These are phyloP conservation scores for Paralinhomoeus sp. DNA, from an alignment of 2,888 invertebrate genomes.

Conservation along the genomic window DNA sequence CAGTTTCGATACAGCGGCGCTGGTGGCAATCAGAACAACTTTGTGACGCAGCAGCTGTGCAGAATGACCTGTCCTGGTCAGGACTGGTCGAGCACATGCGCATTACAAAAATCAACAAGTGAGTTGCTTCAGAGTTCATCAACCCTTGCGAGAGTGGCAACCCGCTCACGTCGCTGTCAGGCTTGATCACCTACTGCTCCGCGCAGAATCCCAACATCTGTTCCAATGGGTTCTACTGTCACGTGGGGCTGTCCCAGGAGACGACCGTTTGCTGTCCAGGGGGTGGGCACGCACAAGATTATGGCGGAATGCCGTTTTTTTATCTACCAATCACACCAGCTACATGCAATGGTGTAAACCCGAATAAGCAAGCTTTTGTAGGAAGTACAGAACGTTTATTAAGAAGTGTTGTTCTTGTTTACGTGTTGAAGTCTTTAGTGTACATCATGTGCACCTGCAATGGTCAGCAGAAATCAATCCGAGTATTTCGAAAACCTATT, in stretches of 20 bases:
- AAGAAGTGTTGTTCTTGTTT: no score
- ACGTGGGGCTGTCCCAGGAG: slow-evolving; percentile 1
- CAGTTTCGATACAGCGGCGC: slow-evolving; percentile 4
- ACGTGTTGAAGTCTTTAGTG: no score
- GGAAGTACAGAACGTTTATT: no score
- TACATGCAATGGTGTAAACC: background rate
- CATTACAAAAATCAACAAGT: slow-evolving; percentile 2
- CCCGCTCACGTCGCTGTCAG: slow-evolving; percentile 1
- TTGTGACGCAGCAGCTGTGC: slow-evolving; percentile 1
- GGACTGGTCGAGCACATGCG: background rate
- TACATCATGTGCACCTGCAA: no score
- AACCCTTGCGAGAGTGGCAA: slow-evolving; percentile 2
- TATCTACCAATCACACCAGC: background rate
- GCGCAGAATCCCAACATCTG: slow-evolving; percentile 4
- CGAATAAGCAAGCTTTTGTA: background rate
- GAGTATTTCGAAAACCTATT: background rate
- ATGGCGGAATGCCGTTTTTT: no score
- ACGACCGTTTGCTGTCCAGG: slow-evolving; percentile 5
- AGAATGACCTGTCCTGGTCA: slow-evolving; percentile 2
- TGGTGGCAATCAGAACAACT: slow-evolving; percentile 6
- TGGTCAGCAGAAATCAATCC: no score
- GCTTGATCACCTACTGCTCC: slow-evolving; percentile 3
- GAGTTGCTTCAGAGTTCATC: slow-evolving; percentile 1
- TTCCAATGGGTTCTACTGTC: slow-evolving; percentile 4
- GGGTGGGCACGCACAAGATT: no score